Evolutionary conservation across 1,140 invertebrate genomes (phyloP), one percentile per base, ranked within the genome.

Genomic region (Penaeus japonicus): DNA sequence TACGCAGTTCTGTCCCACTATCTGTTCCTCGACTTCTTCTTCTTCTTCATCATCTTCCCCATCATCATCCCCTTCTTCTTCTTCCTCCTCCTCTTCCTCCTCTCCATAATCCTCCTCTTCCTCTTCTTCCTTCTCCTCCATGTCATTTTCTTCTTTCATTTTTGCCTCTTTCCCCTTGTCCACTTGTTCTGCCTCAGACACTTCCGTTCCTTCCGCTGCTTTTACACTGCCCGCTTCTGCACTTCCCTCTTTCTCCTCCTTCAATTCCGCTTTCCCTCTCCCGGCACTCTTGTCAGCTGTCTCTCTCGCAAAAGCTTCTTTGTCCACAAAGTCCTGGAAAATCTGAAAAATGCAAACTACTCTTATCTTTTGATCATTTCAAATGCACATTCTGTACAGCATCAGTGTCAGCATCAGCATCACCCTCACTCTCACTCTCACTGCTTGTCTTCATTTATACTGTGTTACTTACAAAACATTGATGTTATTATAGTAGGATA

Each of bases 271-370:
- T 35, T 77, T 84, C 2, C 24, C 39, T 35, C 65, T 84, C 17
- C 70, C 22, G 17, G 35, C n/a, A 57, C 53, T 54, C 70, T 4
- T 17, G 87, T 90, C 89, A 5, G 80, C 85, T 20, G 10, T 27
- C 75, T 81, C 70, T 70, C 81, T 62, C 53, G 54, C 70, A 53
- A 54, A 55, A 65, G 85, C 89, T 55, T 90, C 89, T 59, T 90
- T 90, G 54, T 90, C 89, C 39, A 90, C 86, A 82, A 35, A 90
- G 24, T 88, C 73, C 73, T 90, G 89, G 83, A 90, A 90, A 22
- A 90, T 62, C 89, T 89, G 81, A 15, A 84, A 84, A 70, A 57
- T 54, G 22, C 22, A 70, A 22, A 53, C 27, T 24, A 70, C 24
- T 54, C 35, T n/a, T n/a, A n/a, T n/a, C n/a, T 70, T 12, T 70